A percentile compares a stretch with the other conserved stretches of the same genome.
These are phyloP conservation scores for Hippolais icterina DNA, from an alignment of 2,113 vertebrate species.

Conservation along the genomic window DNA sequence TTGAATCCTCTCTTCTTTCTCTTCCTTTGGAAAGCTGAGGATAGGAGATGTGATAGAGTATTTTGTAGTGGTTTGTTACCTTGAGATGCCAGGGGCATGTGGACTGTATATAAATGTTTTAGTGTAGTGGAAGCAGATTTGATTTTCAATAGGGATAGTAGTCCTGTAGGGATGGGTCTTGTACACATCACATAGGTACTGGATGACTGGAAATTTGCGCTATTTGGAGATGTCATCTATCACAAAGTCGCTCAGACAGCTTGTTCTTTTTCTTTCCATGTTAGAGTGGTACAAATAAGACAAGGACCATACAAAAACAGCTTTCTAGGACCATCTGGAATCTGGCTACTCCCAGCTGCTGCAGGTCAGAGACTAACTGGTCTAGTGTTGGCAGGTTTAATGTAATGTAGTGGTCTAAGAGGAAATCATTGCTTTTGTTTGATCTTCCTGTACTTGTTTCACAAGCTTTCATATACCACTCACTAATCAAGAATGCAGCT, in stretches of 20 bases:
- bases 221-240: background rate
- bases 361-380: background rate
- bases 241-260: background rate
- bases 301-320: background rate
- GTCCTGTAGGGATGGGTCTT: background rate
- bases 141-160: background rate
- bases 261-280: background rate
- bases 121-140: background rate
- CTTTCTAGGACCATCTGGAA: background rate
- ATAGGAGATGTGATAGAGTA: background rate
- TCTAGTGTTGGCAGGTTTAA: background rate
- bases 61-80: background rate
- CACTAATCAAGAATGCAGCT: background rate
- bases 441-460: conserved; percentile 25
- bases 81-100: background rate
- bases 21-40: background rate
- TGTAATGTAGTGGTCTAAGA: background rate
- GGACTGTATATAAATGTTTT: background rate
- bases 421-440: conserved; percentile 31
- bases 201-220: background rate
- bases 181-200: background rate
- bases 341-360: background rate
- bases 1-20: background rate
- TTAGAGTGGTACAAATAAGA: background rate
- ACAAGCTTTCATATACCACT: conserved; percentile 10